Evolutionary conservation across 2,113 vertebrate species (phyloP).

Genomic region (Regulus satrapa): DNA sequence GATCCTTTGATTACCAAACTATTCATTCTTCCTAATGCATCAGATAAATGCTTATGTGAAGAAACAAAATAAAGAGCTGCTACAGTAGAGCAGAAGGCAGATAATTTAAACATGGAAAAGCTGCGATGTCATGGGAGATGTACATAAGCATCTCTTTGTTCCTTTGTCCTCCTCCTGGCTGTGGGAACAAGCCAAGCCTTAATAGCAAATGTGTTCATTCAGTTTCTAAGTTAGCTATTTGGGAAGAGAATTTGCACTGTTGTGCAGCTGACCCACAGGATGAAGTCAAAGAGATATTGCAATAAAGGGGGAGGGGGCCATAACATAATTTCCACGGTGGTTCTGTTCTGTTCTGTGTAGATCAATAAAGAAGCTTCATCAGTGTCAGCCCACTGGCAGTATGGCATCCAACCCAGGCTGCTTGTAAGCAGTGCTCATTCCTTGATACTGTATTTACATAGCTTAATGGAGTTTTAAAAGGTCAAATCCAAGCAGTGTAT

Average conservation of each 20-base stretch:
- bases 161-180: not conserved
- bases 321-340: not conserved
- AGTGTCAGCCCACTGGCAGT: not conserved
- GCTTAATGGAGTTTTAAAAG: constrained; percentile 75
- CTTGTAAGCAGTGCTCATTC: constrained; percentile 53
- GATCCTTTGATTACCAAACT: constrained; percentile 8
- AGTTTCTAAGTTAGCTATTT: not conserved
- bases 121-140: not conserved
- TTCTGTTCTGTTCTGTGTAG: not conserved
- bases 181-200: not conserved
- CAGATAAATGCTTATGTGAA: constrained; percentile 9
- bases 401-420: not conserved
- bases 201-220: not conserved
- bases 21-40: not conserved
- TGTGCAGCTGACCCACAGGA: not conserved
- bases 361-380: constrained; percentile 17
- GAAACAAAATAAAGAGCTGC: constrained; percentile 19
- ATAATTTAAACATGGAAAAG: constrained; percentile 10
- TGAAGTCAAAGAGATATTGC: not conserved
- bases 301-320: not conserved
- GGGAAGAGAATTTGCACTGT: not conserved
- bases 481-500: constrained; percentile 53
- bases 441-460: constrained; percentile 70
- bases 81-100: constrained; percentile 10
- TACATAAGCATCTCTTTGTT: not conserved